Base-by-base conservation (phyloP, 2,113 vertebrate genomes). In the Atractosteus spatula region DNA sequence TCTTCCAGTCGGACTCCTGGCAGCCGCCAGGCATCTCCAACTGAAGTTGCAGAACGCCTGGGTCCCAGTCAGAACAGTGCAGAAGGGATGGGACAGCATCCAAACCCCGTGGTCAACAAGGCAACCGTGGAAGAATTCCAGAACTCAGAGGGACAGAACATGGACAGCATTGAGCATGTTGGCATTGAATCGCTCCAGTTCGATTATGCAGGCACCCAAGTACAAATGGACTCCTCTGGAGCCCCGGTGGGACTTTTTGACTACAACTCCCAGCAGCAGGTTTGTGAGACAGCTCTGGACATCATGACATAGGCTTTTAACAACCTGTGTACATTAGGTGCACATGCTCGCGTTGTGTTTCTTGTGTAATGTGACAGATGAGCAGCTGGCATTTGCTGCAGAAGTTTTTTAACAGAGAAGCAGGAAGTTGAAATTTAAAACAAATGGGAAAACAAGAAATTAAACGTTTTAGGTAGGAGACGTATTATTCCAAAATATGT, bases 241-340 rank as follows among this genome's bases (percentile, higher is more conserved):
- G 92, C 95, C 79, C 89, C 96, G 72, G 92, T 99, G 41, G 94
- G 96, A 80, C 91, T 99, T 81, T 99, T 99, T 84, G 97, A 99
- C 92, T 99, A 99, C 91, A 96, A 66, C 89, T 94, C 97, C 73
- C 97, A 98, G 83, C 97, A 98, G 88, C 97, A 98, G 96, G 97
- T 99, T 75, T 82, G 91, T 92, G 43, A 51, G 5, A 51, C 47
- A 51, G 13, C 64, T 47, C 5, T 13, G n/a, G 64, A 42, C 64
- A 42, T 43, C 11, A 45, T 10, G 42, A 44, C 64, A 8, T 14
- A 47, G 12, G 1, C 44, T 8, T 8, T 7, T 47, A 3, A 66
- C 41, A n/a, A 44, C n/a, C 13, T 2, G 42, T 66, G 43, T 66
- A 42, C 64, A n/a, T 66, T 42, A 1, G 1, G 64, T 66, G 64